A percentile compares a stretch with the other conserved stretches of the same genome.
These are phyloP conservation scores for Alsophila aescularia DNA, from an alignment of 2,888 invertebrate genomes.

Conservation along the genomic window DNA sequence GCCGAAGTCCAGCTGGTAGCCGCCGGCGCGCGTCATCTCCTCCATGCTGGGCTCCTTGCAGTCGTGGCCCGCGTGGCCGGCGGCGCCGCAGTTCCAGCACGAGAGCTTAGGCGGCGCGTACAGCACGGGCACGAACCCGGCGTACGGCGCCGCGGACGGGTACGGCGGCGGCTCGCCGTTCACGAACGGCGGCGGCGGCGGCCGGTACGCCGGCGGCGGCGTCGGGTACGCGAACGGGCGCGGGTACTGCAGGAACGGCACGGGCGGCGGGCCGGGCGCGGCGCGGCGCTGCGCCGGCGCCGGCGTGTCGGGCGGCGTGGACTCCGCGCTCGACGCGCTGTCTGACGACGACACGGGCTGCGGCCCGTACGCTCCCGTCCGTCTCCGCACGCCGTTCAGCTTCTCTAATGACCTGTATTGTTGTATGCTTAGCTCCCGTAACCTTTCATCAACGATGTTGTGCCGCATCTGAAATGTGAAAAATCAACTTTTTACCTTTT, in stretches of 20 bases:
- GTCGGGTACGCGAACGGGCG: conserved; percentile 72
- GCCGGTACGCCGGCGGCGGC: conserved; percentile 72
- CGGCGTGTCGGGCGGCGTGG: conserved; percentile 74
- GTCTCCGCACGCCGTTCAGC: conserved; percentile 82
- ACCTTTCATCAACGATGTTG: conserved; percentile 86
- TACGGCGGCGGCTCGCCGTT: conserved; percentile 78
- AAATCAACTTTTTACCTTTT: too few species aligned
- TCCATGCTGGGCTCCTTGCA: conserved; percentile 97
- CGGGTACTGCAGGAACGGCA: conserved; percentile 67
- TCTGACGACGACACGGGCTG: conserved; percentile 69
- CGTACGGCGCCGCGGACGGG: conserved; percentile 73
- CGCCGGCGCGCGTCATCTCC: conserved; percentile 91
- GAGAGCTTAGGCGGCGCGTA: conserved; percentile 87
- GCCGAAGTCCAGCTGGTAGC: conserved; percentile 87
- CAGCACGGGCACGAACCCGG: conserved; percentile 79
- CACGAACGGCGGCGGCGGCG: conserved; percentile 74
- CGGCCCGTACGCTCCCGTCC: conserved; percentile 61
- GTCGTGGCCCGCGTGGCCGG: conserved; percentile 92
- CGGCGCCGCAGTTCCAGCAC: conserved; percentile 96
- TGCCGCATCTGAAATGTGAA: conserved; percentile 81
- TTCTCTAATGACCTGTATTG: conserved; percentile 85
- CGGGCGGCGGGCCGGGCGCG: conserved; percentile 62
- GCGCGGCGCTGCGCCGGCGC: conserved; percentile 58
- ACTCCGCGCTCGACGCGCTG: conserved; percentile 74
- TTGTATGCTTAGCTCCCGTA: conserved; percentile 84